Evolutionary conservation across 2,797 vertebrate species (phyloP), one percentile per base, ranked within the genome.

Genomic region (Columba guinea): DNA sequence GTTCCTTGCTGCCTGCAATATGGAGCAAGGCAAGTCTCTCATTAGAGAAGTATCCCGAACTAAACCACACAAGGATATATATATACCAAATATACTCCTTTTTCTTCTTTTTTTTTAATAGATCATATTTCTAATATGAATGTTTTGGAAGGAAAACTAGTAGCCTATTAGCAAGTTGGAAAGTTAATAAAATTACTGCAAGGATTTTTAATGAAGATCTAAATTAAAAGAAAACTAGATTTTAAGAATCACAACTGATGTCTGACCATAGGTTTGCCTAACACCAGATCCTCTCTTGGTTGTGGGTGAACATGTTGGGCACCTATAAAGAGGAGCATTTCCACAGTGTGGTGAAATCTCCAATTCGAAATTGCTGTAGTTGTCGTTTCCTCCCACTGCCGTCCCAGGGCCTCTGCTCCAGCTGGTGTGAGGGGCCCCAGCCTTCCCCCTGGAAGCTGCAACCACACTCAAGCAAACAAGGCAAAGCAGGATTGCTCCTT

Each of bases 311-410:
- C 27, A 51, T 30, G 44, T 22, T 1, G 10, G n/a, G 24, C 73
- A 28, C 62, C 46, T 62, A 2, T 13, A 12, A 41, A 64, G 34
- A 75, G 51, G 41, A 49, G 56, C 27, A 27, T 68, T 92, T 71
- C 74, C 74, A 62, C 32, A 51, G 69, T 58, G 12, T 12, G 8
- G 10, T 51, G 85, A 71, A 58, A 65, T 44, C 34, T 32, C 53
- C 0, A 0, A 5, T 4, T 39, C 0, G 0, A 49, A 65, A 10
- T 9, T 14, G 34, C 62, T 53, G 46, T 10, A n/a, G 81, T n/a
- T 68, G 51, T 19, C 6, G 1, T 39, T 77, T 59, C 49, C 32
- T 86, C 32, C 32, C 2, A 1, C 60, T 53, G 44, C 51, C 19
- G 19, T 46, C 44, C 37, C 1, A 3, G 17, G 49, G 65, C 62